Evolutionary conservation across 2,113 vertebrate genomes (phyloP).

Genomic region (Lichenostomus cassidix): DNA sequence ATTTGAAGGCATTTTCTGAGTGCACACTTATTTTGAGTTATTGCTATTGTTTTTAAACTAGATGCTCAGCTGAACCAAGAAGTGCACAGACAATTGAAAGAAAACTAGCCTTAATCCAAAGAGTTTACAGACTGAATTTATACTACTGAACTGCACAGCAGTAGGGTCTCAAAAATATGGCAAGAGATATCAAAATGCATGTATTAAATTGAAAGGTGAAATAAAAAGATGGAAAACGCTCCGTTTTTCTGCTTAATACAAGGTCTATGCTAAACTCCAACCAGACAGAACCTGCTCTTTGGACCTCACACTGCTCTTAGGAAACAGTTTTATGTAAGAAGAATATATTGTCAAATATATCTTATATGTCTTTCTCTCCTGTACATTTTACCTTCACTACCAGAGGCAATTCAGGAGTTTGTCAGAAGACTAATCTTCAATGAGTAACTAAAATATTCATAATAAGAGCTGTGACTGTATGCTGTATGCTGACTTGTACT

Average conservation of each 20-base stretch:
- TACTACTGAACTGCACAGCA: background rate
- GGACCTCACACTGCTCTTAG: background rate
- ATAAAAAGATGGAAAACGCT: background rate
- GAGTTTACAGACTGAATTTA: background rate
- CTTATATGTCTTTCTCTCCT: background rate
- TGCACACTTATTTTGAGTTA: background rate
- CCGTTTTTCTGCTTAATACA: background rate
- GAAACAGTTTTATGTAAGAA: background rate
- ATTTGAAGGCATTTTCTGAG: background rate
- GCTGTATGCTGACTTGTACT: background rate
- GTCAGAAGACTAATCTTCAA: background rate
- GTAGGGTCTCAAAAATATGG: background rate
- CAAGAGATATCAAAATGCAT: background rate
- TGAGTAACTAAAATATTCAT: background rate
- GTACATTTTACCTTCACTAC: background rate
- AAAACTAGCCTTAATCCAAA: background rate
- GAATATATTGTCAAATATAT: background rate
- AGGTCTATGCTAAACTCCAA: background rate
- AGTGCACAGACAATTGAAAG: background rate
- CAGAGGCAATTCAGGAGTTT: background rate
- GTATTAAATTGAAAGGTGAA: background rate
- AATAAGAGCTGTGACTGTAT: background rate
- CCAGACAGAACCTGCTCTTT: background rate
- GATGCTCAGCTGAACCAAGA: background rate
- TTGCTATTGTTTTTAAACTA: conserved; percentile 3